Percentiles rank a stretch among this genome's conserved stretches.
These are phyloP conservation scores for Xyrichtys novacula DNA, from an alignment of 2,797 vertebrate genomes.

Conservation along the genomic window DNA sequence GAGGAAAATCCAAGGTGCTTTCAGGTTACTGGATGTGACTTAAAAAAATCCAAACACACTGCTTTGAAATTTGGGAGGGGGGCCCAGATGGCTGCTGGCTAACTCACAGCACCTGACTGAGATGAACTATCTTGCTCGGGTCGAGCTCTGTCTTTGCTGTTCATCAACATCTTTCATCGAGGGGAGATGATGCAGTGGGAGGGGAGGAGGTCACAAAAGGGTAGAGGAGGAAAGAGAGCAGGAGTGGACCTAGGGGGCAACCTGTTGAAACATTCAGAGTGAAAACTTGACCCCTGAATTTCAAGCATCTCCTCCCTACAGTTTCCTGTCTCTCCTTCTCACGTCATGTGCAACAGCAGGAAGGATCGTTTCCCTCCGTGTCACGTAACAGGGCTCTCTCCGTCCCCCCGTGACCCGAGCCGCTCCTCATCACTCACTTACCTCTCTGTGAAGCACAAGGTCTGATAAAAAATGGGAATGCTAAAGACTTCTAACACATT, in stretches of 20 bases:
- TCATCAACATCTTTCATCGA: conserved; percentile 68
- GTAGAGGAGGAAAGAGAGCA: conserved; percentile 9
- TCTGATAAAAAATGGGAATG: conserved; percentile 25
- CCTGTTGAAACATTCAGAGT: conserved; percentile 61
- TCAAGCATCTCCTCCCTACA: conserved; percentile 60
- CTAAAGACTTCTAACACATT: conserved; percentile 21
- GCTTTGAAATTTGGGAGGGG: conserved; percentile 32
- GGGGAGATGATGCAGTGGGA: conserved; percentile 27
- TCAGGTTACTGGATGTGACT: conserved; percentile 62
- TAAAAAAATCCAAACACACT: conserved; percentile 43
- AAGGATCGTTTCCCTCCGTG: conserved; percentile 52
- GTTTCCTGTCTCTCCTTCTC: conserved; percentile 74
- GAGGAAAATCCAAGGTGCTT: conserved; percentile 56
- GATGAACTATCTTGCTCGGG: conserved; percentile 49
- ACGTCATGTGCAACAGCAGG: conserved; percentile 69
- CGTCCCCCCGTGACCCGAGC: conserved; percentile 32
- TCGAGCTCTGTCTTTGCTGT: conserved; percentile 23
- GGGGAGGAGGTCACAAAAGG: conserved; percentile 37
- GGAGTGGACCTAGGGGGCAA: conserved; percentile 28
- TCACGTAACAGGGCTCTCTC: conserved; percentile 51
- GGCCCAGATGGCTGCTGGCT: conserved; percentile 51
- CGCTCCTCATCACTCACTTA: conserved; percentile 56
- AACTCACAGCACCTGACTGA: conserved; percentile 38
- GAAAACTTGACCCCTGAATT: conserved; percentile 67
- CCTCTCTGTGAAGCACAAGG: conserved; percentile 13